These are phyloP conservation scores for Magallana angulata DNA, from an alignment of 1,140 invertebrate genomes.

Conservation along the genomic window DNA sequence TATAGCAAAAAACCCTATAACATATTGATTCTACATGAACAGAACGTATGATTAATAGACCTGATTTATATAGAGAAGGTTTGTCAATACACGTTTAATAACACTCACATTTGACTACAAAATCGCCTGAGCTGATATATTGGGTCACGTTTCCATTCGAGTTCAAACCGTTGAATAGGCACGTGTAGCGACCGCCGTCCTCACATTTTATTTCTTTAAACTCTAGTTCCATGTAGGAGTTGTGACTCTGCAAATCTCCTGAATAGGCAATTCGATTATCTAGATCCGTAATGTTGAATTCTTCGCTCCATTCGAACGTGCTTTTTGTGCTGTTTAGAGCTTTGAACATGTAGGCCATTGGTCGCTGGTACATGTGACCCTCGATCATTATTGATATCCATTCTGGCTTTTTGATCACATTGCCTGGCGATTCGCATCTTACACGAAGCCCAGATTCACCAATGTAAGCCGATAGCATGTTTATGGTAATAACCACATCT, in stretches of 20 bases:
- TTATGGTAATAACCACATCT: background rate
- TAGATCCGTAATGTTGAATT: conserved; percentile 11
- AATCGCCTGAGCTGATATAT: background rate
- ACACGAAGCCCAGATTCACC: conserved; percentile 10
- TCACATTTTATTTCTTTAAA: conserved; percentile 19
- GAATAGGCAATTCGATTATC: background rate
- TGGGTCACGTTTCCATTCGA: background rate
- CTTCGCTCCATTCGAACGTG: conserved; percentile 6
- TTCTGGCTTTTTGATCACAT: background rate
- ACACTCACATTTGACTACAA: background rate
- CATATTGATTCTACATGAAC: too few relatives aligned
- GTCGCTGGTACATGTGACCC: background rate
- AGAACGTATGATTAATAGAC: too few relatives aligned
- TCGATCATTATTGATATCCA: conserved; percentile 6
- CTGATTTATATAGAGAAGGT: too few relatives aligned
- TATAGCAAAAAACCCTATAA: too few relatives aligned
- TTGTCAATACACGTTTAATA: too few relatives aligned
- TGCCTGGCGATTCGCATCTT: conserved; percentile 14
- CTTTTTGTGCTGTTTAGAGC: background rate
- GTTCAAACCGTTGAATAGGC: background rate
- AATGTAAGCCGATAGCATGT: conserved; percentile 1
- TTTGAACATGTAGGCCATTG: background rate
- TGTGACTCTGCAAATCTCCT: background rate
- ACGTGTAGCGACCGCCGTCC: background rate
- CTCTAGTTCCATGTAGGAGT: background rate